phyloP scores from a whole-genome alignment of 2,113 vertebrate species.

The Struthio camelus region DNA sequence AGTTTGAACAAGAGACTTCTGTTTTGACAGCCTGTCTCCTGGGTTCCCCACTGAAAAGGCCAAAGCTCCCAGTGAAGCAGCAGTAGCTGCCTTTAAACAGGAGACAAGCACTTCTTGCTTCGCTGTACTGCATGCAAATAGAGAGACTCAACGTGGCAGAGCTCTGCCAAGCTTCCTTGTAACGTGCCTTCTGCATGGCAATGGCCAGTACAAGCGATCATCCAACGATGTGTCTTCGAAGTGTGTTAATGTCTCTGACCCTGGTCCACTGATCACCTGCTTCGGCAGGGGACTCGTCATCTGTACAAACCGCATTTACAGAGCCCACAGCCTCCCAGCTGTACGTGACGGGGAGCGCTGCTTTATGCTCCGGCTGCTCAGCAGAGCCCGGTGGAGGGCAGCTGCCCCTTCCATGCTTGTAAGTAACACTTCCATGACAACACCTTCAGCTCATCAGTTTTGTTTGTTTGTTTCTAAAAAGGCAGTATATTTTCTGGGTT shows the following conservation, averaged over 20 bases:
- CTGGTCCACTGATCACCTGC: background rate
- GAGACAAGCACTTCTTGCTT: slow-evolving; percentile 45
- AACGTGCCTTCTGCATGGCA: slow-evolving; percentile 9
- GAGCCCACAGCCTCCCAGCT: background rate
- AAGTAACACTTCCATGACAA: slow-evolving; percentile 38
- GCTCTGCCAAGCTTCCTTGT: background rate
- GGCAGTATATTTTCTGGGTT: background rate
- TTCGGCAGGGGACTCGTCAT: background rate
- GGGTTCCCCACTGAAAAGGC: slow-evolving; percentile 75
- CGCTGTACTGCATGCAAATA: slow-evolving; percentile 72
- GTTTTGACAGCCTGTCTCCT: slow-evolving; percentile 76
- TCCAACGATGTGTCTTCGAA: background rate
- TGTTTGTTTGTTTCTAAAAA: slow-evolving; percentile 24
- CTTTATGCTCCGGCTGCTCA: background rate
- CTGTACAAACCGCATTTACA: background rate
- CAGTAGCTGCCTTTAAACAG: slow-evolving; percentile 69
- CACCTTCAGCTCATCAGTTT: slow-evolving; percentile 14
- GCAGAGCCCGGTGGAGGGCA: background rate
- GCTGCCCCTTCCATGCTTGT: background rate
- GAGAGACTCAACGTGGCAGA: background rate
- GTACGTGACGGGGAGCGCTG: background rate
- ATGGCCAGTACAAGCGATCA: background rate
- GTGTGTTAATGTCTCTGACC: background rate
- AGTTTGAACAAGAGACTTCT: slow-evolving; percentile 67
- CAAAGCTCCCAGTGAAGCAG: slow-evolving; percentile 72